Percentiles rank a stretch among this genome's conserved stretches.
phyloP scores from a whole-genome alignment of 2,888 invertebrate genomes.

The Melitaea athalia region DNA sequence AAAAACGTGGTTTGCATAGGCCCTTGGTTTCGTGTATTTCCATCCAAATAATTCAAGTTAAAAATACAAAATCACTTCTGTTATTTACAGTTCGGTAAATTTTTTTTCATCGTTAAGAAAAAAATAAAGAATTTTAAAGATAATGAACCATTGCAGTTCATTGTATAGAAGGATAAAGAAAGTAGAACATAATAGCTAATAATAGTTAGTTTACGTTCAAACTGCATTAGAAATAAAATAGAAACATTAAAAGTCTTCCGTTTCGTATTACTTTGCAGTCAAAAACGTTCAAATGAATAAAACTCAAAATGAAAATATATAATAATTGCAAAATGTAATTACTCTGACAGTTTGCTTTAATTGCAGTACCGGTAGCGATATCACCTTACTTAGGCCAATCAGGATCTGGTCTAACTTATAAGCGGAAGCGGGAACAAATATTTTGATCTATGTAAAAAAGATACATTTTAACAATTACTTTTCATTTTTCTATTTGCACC shows the following conservation, averaged over 20 bases:
- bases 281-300: constrained; percentile 16
- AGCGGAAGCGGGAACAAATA: constrained; percentile 22
- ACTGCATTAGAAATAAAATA: not conserved
- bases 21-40: no score
- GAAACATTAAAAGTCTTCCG: not conserved
- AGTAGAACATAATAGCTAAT: no score
- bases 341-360: constrained; percentile 52
- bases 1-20: no score
- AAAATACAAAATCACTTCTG: no score
- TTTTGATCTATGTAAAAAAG: not conserved
- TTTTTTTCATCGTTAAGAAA: no score
- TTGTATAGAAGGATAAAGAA: no score
- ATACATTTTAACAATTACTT: no score
- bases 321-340: constrained; percentile 43
- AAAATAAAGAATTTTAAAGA: no score
- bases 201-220: not conserved
- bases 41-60: no score
- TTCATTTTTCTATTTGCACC: no score
- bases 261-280: not conserved
- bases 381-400: constrained; percentile 50
- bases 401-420: constrained; percentile 26
- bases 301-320: constrained; percentile 29
- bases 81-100: no score
- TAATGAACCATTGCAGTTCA: no score
- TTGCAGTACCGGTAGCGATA: constrained; percentile 55